Base-by-base conservation (phyloP, 2,888 invertebrate species). In the Nebria brevicollis region DNA sequence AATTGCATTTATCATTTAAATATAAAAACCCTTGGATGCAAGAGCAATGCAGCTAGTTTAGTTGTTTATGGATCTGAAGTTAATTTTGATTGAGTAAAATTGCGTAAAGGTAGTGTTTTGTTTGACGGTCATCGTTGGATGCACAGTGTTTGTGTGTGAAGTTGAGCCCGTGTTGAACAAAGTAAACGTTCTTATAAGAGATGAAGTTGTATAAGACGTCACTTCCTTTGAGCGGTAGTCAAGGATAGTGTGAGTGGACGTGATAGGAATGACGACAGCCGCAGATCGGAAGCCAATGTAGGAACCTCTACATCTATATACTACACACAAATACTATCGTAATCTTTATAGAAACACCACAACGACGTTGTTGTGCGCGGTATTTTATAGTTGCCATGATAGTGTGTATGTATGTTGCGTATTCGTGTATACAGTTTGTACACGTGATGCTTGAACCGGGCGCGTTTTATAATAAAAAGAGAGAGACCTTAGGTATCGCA, bases 141-240 rank as follows among this genome's bases (percentile, higher is more conserved):
- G 8, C 13, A 11, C 54, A 13, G 13, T 54, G 54, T 54, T 54
- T 54, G 54, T 54, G 54, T 54, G 13, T 54, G 54, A 54, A 54
- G 54, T 34, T 34, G 34, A 54, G 54, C 7, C 54, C 54, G 54
- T 54, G 54, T 54, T 13, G 11, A 54, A 13, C 54, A 54, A 54
- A 11, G 54, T 54, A 54, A 54, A 13, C 54, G 13, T 13, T 11
- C 54, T 11, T 15, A 68, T 10, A 68, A 68, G 79, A 79, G 79
- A 79, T 79, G 79, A 79, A 74, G 42, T 64, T 78, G 72, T 65
- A 34, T 34, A 34, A 34, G 34, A 79, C 79, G 79, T 79, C 79
- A 79, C 79, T 79, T 79, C 79, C 79, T 79, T 66, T 43, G 66
- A 79, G 79, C 79, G 79, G 79, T 79, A 79, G 79, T 79, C 79